These are phyloP conservation scores for Alcedo atthis DNA, from an alignment of 2,797 vertebrate species.

Conservation along the genomic window DNA sequence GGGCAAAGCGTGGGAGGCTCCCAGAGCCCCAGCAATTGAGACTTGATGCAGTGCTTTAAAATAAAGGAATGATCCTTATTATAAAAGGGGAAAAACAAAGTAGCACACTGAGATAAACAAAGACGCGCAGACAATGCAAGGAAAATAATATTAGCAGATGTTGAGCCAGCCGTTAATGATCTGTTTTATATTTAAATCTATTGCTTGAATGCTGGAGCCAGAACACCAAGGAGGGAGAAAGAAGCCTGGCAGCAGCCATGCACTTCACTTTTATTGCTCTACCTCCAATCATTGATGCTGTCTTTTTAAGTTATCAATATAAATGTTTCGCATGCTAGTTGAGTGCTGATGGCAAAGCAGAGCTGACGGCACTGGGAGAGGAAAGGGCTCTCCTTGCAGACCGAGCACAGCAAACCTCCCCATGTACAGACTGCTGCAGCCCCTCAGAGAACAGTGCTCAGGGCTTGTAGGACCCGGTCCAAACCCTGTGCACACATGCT, in stretches of 20 bases:
- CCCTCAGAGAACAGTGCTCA: neutral
- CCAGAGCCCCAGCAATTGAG: slow-evolving; percentile 62
- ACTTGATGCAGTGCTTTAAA: slow-evolving; percentile 63
- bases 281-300: slow-evolving; percentile 25
- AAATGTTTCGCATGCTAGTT: neutral
- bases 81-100: slow-evolving; percentile 71
- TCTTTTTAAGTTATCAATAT: slow-evolving; percentile 35
- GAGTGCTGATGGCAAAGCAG: neutral
- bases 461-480: neutral
- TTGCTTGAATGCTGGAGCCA: slow-evolving; percentile 56
- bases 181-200: slow-evolving; percentile 76
- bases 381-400: neutral
- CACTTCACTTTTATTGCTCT: slow-evolving; percentile 62
- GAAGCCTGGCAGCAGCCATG: slow-evolving; percentile 53
- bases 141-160: slow-evolving; percentile 77
- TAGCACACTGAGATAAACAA: slow-evolving; percentile 75
- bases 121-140: slow-evolving; percentile 72
- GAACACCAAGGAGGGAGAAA: slow-evolving; percentile 63
- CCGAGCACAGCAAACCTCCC: neutral
- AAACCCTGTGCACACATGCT: neutral
- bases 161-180: slow-evolving; percentile 74
- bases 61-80: slow-evolving; percentile 74
- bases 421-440: neutral
- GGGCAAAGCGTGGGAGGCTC: slow-evolving; percentile 70
- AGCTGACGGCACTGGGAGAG: neutral